Base-by-base conservation (phyloP, 2,888 invertebrate genomes). In the Agrochola lota region DNA sequence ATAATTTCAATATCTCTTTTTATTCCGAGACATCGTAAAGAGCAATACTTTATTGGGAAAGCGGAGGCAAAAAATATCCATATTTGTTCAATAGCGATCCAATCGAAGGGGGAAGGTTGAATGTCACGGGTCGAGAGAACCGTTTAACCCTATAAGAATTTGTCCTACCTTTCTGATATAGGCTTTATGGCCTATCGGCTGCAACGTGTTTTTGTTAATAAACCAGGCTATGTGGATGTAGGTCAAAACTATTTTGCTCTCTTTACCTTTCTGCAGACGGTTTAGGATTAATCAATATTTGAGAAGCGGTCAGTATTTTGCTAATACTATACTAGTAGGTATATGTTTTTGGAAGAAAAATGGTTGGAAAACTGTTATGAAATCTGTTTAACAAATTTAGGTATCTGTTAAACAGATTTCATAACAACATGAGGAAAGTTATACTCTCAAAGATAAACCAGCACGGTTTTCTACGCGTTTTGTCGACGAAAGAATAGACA, bases 1-100 rank as follows among this genome's bases (percentile, higher is more conserved):
- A 83, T 87, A 85, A 87, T 87, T 87, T 87, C 80, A 80, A 87
- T 80, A 80, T 83, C 70, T 84, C 79, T 82, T 87, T 86, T 83
- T 80, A 62, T 81, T 80, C 71, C 62, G 60, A 84, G 75, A 71
- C 46, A 70, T 84, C 76, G 74, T 84, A 83, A 85, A 81, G 80
- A 83, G 80, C 80, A 85, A 83, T 80, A 85, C 75, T 84, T 84
- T 85, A 84, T 80, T 84, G 75, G 80, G 81, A 78, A 81, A 59
- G 62, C 67, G 66, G 74, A 80, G 60, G 77, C 46, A 72, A 85
- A 87, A 85, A 81, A 84, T 85, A 87, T 87, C 81, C 77, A 82
- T 86, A 87, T 88, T 88, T 87, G 78, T 82, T 84, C 83, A 84
- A 84, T 81, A 82, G 83, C 79, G 83, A 81, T 81, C 74, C 86